phyloP scores from a whole-genome alignment of 2,888 invertebrate species.

The Habroteleia sp. region DNA sequence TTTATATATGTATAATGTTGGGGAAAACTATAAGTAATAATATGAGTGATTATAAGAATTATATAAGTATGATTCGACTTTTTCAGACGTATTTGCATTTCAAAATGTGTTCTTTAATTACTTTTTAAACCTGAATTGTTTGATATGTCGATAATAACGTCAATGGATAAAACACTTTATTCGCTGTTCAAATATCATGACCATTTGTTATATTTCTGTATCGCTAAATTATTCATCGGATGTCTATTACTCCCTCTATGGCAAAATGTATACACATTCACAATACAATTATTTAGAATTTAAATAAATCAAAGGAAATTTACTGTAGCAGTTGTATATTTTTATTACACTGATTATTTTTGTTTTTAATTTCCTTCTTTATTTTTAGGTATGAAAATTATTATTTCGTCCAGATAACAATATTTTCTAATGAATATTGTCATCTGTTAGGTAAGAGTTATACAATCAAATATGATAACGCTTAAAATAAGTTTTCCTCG shows the following conservation, averaged over 20 bases:
- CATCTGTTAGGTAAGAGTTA: constrained; percentile 10
- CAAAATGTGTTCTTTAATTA: constrained; percentile 14
- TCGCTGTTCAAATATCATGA: constrained; percentile 2
- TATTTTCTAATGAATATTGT: constrained; percentile 8
- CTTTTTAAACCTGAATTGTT: constrained; percentile 17
- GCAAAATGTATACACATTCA: constrained; percentile 61
- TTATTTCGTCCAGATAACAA: constrained; percentile 1
- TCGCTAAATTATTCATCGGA: constrained; percentile 49
- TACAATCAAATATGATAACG: constrained; percentile 1
- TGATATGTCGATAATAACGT: constrained; percentile 7
- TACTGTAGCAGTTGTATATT: constrained; percentile 21
- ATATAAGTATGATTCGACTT: too few species aligned
- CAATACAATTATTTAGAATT: constrained; percentile 59
- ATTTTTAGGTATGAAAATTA: constrained; percentile 1
- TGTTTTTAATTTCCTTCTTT: constrained; percentile 1
- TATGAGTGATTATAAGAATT: too few species aligned
- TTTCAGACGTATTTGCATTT: constrained; percentile 20
- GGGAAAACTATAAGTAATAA: too few species aligned
- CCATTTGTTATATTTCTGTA: constrained; percentile 27
- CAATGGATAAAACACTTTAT: constrained; percentile 1
- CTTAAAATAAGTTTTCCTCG: constrained; percentile 18
- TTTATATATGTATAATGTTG: constrained; percentile 21
- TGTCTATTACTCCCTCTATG: constrained; percentile 57
- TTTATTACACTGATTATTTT: constrained; percentile 3
- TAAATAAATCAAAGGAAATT: constrained; percentile 52